phyloP scores from a whole-genome alignment of 2,888 invertebrate genomes.

The Chelonus formosanus region DNA sequence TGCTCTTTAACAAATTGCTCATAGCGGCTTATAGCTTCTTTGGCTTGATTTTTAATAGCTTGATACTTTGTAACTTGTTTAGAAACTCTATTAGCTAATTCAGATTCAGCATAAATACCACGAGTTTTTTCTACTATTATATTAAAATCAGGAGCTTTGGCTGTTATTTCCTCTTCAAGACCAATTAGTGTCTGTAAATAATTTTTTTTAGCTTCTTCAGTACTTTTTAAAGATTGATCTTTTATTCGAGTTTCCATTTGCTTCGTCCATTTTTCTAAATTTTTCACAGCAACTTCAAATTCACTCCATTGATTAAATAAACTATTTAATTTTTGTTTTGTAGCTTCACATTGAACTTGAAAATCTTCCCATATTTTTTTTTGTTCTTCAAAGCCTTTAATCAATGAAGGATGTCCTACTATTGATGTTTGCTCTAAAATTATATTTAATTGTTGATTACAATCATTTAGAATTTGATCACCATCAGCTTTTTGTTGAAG shows the following conservation, averaged over 20 bases:
- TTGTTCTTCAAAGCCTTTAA: constrained; percentile 78
- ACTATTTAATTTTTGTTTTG: constrained; percentile 77
- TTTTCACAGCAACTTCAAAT: constrained; percentile 80
- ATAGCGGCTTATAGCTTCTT: constrained; percentile 84
- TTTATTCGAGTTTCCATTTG: constrained; percentile 85
- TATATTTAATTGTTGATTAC: constrained; percentile 76
- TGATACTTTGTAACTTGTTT: constrained; percentile 84
- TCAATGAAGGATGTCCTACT: constrained; percentile 77
- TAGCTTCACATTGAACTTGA: constrained; percentile 75
- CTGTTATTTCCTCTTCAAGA: constrained; percentile 75
- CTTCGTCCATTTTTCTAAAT: constrained; percentile 85
- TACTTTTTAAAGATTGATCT: constrained; percentile 88
- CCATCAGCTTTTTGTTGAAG: constrained; percentile 78
- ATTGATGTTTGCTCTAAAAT: constrained; percentile 82
- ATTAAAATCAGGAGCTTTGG: constrained; percentile 75
- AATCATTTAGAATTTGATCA: constrained; percentile 74
- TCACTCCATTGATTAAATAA: constrained; percentile 83
- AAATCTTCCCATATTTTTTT: constrained; percentile 81
- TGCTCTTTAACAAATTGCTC: constrained; percentile 88
- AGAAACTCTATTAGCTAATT: constrained; percentile 77
- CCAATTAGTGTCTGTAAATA: constrained; percentile 81
- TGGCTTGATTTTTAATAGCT: constrained; percentile 80
- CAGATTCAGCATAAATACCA: constrained; percentile 78
- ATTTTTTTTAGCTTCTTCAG: constrained; percentile 80
- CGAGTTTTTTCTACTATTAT: constrained; percentile 75